Conservation (phyloP, 1,140 invertebrate species). For the Micrasema longulum region DNA sequence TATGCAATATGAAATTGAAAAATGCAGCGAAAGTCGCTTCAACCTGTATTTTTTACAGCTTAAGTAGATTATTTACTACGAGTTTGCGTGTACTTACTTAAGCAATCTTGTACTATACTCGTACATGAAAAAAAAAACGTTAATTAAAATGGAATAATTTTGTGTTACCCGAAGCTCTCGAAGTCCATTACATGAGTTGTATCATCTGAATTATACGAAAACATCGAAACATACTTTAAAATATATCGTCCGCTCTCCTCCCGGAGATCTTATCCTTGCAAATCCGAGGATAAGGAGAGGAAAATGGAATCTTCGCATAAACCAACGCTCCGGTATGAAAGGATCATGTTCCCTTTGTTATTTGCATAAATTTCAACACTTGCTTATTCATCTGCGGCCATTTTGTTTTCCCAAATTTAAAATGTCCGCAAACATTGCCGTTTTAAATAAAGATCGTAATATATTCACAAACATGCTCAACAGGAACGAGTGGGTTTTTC, state of each 20-base stretch:
- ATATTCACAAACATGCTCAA: conserved; percentile 11
- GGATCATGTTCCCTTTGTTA: conserved; percentile 8
- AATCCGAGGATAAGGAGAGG: background rate
- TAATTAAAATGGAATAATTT: too few relatives aligned
- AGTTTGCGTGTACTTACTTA: too few relatives aligned
- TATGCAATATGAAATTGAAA: too few relatives aligned
- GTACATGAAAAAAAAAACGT: too few relatives aligned
- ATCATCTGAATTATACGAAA: background rate
- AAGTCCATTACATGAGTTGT: too few relatives aligned
- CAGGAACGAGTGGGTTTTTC: too few relatives aligned
- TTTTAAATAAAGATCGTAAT: conserved; percentile 9
- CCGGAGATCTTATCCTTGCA: background rate
- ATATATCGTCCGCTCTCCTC: background rate
- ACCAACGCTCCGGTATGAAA: background rate
- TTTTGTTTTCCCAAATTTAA: conserved; percentile 8
- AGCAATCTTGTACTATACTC: too few relatives aligned
- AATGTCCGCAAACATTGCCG: background rate
- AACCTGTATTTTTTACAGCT: too few relatives aligned
- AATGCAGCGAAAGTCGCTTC: too few relatives aligned
- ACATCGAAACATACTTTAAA: conserved; percentile 7
- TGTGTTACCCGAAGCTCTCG: too few relatives aligned
- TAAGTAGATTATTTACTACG: too few relatives aligned
- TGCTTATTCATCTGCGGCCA: conserved; percentile 4
- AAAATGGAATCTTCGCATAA: conserved; percentile 10
- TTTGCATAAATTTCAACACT: background rate